Evolutionary conservation across 2,113 vertebrate genomes (phyloP), one percentile per base, ranked within the genome.

Genomic region (Heptranchias perlo): DNA sequence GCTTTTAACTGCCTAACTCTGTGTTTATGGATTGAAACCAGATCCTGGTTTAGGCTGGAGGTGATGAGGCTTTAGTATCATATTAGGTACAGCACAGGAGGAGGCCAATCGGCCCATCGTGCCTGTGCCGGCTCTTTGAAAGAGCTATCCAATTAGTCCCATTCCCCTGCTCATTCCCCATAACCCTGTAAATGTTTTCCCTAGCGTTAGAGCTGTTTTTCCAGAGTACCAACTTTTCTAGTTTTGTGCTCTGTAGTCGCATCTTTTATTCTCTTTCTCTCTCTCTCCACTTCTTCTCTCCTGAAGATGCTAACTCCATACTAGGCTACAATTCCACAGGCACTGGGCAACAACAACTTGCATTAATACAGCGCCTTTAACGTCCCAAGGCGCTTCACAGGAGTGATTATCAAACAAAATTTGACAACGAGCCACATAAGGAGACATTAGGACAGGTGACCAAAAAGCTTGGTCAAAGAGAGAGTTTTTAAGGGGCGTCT

Each of bases 21-120:
- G 13, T 93, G 31, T 62, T 82, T 82, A 64, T 28, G 84, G 54
- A 58, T 91, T 91, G 87, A 91, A 91, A 91, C 52, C 87, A 61
- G 54, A 58, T 47, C 49, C 0, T n/a, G 52, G 14, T 6, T 82
- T 16, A 23, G 39, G 21, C 39, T 23, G 16, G 39, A 21, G 16
- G 21, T 82, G n/a, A 76, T 8, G 35, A 76, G 31, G 31, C 35
- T 76, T 76, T n/a, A 35, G 69, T n/a, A n/a, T n/a, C n/a, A n/a
- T n/a, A n/a, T n/a, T n/a, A n/a, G n/a, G n/a, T n/a, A n/a, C n/a
- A n/a, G n/a, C n/a, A n/a, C n/a, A n/a, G n/a, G n/a, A n/a, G n/a
- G n/a, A n/a, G n/a, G n/a, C n/a, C n/a, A n/a, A n/a, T n/a, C n/a
- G n/a, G n/a, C n/a, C n/a, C n/a, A n/a, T n/a, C n/a, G n/a, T n/a